These are phyloP conservation scores for Solea senegalensis DNA, from an alignment of 2,113 vertebrate species.

Conservation along the genomic window DNA sequence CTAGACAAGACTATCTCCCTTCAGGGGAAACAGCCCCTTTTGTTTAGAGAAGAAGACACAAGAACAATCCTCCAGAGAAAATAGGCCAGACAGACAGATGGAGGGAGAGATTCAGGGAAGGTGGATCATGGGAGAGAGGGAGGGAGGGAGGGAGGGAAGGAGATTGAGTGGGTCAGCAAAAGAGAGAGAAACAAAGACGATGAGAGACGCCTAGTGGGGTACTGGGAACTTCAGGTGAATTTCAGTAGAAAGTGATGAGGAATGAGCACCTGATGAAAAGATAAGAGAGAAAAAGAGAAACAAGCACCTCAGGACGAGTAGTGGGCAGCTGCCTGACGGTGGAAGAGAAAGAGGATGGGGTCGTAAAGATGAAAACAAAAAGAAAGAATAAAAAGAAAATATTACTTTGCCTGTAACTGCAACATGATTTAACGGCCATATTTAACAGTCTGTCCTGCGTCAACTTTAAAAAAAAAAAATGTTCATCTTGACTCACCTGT, in stretches of 20 bases:
- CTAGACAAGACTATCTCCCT: slow-evolving; percentile 79
- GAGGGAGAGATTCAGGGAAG: slow-evolving; percentile 39
- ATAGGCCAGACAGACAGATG: slow-evolving; percentile 70
- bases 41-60: slow-evolving; percentile 75
- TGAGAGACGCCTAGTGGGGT: slow-evolving; percentile 18
- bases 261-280: slow-evolving; percentile 34
- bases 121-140: slow-evolving; percentile 5
- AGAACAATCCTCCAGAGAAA: slow-evolving; percentile 64
- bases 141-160: slow-evolving; percentile 2
- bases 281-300: slow-evolving; percentile 34
- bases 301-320: slow-evolving; percentile 7
- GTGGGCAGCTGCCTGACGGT: neutral
- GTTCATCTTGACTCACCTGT: no score
- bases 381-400: neutral
- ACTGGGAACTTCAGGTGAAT: slow-evolving; percentile 47
- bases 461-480: neutral
- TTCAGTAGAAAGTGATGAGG: slow-evolving; percentile 24
- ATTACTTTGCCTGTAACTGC: neutral
- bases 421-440: neutral
- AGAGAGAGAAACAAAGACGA: slow-evolving; percentile 62
- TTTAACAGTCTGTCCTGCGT: neutral
- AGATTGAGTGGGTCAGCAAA: slow-evolving; percentile 12
- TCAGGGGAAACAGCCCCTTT: slow-evolving; percentile 58
- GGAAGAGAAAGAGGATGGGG: slow-evolving; percentile 10
- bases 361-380: slow-evolving; percentile 10